A percentile compares a stretch with the other conserved stretches of the same genome.
Conservation (phyloP, 2,888 invertebrate species). For the Cantharis rustica region DNA sequence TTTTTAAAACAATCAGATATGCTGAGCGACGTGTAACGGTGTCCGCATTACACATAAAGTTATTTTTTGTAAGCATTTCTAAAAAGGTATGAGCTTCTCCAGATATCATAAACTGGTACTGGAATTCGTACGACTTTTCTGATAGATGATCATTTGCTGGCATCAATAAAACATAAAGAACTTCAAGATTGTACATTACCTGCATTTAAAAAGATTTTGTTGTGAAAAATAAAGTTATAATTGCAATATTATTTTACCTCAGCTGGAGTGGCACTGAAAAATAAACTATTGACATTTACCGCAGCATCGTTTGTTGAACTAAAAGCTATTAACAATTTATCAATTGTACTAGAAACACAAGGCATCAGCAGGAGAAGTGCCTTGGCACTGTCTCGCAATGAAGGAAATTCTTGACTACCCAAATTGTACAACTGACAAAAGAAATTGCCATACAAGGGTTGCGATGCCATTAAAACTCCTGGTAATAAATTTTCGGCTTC, state of each 20-base stretch:
- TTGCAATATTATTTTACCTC: constrained; percentile 59
- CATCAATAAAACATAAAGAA: constrained; percentile 86
- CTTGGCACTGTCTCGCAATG: constrained; percentile 83
- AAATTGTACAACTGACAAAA: constrained; percentile 87
- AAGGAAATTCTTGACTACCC: constrained; percentile 81
- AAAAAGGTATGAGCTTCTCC: constrained; percentile 71
- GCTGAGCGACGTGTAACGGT: constrained; percentile 72
- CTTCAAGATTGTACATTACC: constrained; percentile 71
- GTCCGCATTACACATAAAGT: constrained; percentile 80
- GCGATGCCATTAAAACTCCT: constrained; percentile 87
- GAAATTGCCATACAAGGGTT: constrained; percentile 77
- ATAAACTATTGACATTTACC: constrained; percentile 64
- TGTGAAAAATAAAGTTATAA: constrained; percentile 10
- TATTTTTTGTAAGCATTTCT: constrained; percentile 83
- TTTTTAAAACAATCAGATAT: constrained; percentile 83
- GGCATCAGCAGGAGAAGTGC: constrained; percentile 81
- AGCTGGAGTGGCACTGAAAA: constrained; percentile 73
- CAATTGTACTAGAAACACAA: constrained; percentile 62
- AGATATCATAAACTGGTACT: constrained; percentile 69
- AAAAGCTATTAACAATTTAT: constrained; percentile 64
- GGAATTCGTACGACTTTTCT: constrained; percentile 73
- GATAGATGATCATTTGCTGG: constrained; percentile 82
- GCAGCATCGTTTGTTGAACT: constrained; percentile 52
- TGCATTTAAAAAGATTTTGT: constrained; percentile 47
- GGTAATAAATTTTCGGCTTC: constrained; percentile 90